phyloP scores from a whole-genome alignment of 2,797 vertebrate genomes.

The Nothura maculosa region DNA sequence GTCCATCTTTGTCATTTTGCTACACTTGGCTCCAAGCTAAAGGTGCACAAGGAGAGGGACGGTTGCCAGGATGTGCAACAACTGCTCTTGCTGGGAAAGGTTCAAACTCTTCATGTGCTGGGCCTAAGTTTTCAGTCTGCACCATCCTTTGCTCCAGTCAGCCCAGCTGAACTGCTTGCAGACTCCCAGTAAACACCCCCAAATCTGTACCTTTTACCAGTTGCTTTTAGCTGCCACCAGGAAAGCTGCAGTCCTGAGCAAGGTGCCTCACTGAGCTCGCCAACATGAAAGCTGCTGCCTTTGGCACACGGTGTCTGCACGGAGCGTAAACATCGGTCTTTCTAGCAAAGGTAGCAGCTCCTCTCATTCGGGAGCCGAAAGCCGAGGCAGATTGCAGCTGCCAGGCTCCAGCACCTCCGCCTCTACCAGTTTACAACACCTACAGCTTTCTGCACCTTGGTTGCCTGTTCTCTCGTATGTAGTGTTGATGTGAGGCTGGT shows the following conservation, averaged over 20 bases:
- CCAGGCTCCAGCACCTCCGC: neutral
- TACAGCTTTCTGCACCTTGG: neutral
- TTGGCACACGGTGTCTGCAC: neutral
- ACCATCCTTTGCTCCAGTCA: neutral
- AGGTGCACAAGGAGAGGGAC: neutral
- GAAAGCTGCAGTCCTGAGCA: neutral
- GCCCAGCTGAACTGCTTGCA: neutral
- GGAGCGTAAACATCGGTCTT: neutral
- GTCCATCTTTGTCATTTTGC: neutral
- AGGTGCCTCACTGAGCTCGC: neutral
- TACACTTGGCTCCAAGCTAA: neutral
- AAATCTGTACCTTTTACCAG: neutral
- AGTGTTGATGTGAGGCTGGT: rapidly evolving
- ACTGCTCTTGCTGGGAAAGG: neutral
- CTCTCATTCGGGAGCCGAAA: neutral
- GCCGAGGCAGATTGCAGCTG: rapidly evolving
- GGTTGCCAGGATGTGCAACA: neutral
- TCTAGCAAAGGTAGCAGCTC: neutral
- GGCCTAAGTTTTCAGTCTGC: neutral
- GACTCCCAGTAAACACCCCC: neutral
- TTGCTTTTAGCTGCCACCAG: neutral
- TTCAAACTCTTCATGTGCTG: neutral
- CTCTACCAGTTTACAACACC: neutral
- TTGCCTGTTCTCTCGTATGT: rapidly evolving
- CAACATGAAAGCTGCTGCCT: rapidly evolving